Evolutionary conservation across 2,113 vertebrate species (phyloP), one percentile per base, ranked within the genome.

Genomic region (Aptenodytes forsteri): DNA sequence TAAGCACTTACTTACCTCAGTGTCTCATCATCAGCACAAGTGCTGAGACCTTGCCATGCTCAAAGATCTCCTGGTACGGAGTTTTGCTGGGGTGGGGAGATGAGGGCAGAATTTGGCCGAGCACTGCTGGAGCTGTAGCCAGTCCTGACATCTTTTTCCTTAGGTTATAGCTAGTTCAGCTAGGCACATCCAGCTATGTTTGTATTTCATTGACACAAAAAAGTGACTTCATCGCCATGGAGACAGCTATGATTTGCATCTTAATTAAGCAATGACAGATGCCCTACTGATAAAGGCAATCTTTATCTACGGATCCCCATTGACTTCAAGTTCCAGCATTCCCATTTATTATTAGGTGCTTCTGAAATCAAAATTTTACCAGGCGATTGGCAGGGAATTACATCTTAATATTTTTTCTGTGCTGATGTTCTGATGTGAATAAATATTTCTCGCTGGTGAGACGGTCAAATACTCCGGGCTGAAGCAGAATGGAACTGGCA

Each of bases 181-280:
- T 84, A 80, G 72, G 55, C 85, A 90, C 46, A 70, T 86, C 78
- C 88, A 75, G 86, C 67, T 93, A 13, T 46, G 55, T 77, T 95
- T 83, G 50, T 67, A 58, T 70, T 92, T 89, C 77, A 92, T 34
- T 2, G 0, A 40, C 73, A 94, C 0, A 14, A 54, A 81, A 79
- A 90, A 72, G 58, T 85, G 38, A 73, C 62, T 92, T 61, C 11
- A 42, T 95, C 16, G 3, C 93, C 91, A 95, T 94, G 87, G 94
- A 93, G 83, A 96, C 77, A 84, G 66, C 1, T 10, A 87, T 83
- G 77, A 89, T 97, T 96, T 95, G 81, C 95, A 91, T 95, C 94
- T 93, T 85, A 87, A 96, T 96, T 96, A 96, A 89, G 87, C 62
- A 87, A 25, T 87, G 85, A 90, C 87, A 94, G 88, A 90, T 86